These are phyloP conservation scores for Petrolisthes manimaculis DNA, from an alignment of 2,888 invertebrate genomes.

Conservation along the genomic window DNA sequence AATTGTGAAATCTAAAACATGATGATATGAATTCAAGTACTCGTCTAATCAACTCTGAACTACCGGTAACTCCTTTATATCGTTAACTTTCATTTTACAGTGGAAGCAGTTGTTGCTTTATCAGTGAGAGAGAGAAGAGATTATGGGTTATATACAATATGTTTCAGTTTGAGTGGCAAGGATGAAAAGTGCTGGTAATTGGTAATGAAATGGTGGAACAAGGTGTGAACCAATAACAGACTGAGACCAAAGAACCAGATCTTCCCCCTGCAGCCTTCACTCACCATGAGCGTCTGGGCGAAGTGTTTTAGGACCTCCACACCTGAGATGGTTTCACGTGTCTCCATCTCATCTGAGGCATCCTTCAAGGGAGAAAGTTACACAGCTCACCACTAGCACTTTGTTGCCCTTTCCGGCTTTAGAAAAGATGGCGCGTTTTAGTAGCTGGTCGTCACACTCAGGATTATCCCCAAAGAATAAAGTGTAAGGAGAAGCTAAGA, in stretches of 20 bases:
- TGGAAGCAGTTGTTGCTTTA: too few relatives aligned
- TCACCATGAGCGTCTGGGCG: slow-evolving; percentile 64
- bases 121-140: too few relatives aligned
- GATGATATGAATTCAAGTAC: too few relatives aligned
- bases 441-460: not conserved
- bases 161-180: too few relatives aligned
- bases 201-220: not conserved
- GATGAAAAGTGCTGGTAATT: too few relatives aligned
- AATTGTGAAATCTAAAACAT: too few relatives aligned
- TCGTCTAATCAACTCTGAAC: too few relatives aligned
- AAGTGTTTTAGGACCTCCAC: slow-evolving; percentile 62
- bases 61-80: too few relatives aligned
- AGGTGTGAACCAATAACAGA: not conserved
- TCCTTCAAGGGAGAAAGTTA: slow-evolving; percentile 55
- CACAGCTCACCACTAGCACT: slow-evolving; percentile 27
- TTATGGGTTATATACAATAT: too few relatives aligned
- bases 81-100: too few relatives aligned
- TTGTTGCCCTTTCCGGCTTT: not conserved
- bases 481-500: not conserved
- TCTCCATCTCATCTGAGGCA: slow-evolving; percentile 63
- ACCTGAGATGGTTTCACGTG: slow-evolving; percentile 58
- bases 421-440: not conserved
- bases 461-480: not conserved
- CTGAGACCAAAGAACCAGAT: slow-evolving; percentile 55
- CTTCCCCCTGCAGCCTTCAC: slow-evolving; percentile 45